A percentile compares a stretch with the other conserved stretches of the same genome.
These are phyloP conservation scores for Clistopyga incitator DNA, from an alignment of 2,888 invertebrate genomes.

Conservation along the genomic window DNA sequence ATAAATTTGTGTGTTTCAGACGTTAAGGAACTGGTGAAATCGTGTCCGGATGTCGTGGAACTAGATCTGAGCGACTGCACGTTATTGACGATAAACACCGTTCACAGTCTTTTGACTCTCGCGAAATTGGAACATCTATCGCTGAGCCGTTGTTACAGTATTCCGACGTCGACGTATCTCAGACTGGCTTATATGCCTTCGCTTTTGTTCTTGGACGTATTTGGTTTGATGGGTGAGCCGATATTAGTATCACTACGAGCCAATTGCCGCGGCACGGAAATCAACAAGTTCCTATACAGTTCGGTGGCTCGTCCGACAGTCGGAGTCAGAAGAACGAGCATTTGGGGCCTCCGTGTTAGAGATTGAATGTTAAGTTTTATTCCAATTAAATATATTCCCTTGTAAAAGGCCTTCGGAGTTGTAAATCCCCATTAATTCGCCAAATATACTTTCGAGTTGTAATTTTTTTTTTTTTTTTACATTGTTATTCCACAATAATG, in stretches of 20 bases:
- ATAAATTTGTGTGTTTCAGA: slow-evolving; percentile 86
- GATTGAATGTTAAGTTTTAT: slow-evolving; percentile 85
- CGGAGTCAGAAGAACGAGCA: slow-evolving; percentile 93
- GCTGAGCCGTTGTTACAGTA: slow-evolving; percentile 92
- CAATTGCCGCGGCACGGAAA: slow-evolving; percentile 87
- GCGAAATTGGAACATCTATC: slow-evolving; percentile 91
- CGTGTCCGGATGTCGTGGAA: slow-evolving; percentile 91
- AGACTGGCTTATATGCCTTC: slow-evolving; percentile 87
- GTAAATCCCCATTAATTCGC: no score
- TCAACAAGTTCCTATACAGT: slow-evolving; percentile 92
- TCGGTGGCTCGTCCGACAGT: slow-evolving; percentile 96
- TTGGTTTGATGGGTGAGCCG: slow-evolving; percentile 90
- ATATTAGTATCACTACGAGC: slow-evolving; percentile 84
- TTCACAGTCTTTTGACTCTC: slow-evolving; percentile 87
- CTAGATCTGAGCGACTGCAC: slow-evolving; percentile 96
- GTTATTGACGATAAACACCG: slow-evolving; percentile 87
- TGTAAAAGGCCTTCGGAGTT: slow-evolving; percentile 8
- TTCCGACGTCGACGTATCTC: slow-evolving; percentile 89
- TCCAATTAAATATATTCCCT: slow-evolving; percentile 16
- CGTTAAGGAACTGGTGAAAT: slow-evolving; percentile 87
- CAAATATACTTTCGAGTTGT: no score
- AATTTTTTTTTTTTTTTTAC: no score
- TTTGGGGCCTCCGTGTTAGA: slow-evolving; percentile 94
- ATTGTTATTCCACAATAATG: no score
- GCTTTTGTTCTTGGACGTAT: slow-evolving; percentile 92